Base-by-base conservation (phyloP, 1,140 invertebrate genomes). In the Spodoptera litura region DNA sequence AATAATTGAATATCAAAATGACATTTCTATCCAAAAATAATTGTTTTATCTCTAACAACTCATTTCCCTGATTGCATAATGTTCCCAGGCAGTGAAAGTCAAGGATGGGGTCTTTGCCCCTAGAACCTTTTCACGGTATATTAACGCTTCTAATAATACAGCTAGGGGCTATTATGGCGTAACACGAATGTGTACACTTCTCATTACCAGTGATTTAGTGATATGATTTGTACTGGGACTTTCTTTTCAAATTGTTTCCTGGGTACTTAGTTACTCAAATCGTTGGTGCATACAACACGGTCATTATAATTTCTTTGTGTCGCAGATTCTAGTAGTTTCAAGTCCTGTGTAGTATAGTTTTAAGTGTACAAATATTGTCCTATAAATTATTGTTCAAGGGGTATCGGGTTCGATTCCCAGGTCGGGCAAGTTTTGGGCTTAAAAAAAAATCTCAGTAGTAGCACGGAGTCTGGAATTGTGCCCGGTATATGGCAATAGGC, bases 101-200 rank as follows among this genome's bases (percentile, higher is more conserved):
- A 79, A 79, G 78, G 78, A 79, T 79, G 61, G 35, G 71, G 78
- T 79, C 78, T 74, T 74, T 74, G 78, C 59, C 78, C 71, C 51
- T 62, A 12, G 38, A 11, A 38, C 58, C 51, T n/a, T 73, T 61
- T 53, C 77, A 71, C 49, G 55, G n/a, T 27, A 55, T 55, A 61
- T 71, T 55, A 61, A 53, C 56, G 11, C 56, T 73, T 79, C 31
- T 31, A 71, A 59, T 49, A 15, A 59, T 58, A 27, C 15, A 51
- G 9, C 20, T 78, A 78, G 64, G 55, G 64, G 38, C 38, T 25
- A 78, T 70, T 55, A 78, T 78, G 13, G 76, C 53, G 64, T 70
- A 49, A 78, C 38, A 49, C 55, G 6, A 51, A 11, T 31, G 64
- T 31, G 62, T 70, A 59, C 12, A 38, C 66, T 49, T 70, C 71